Percentiles rank a stretch among this genome's conserved stretches.
Evolutionary conservation across 2,888 invertebrate species (phyloP).

Genomic region (Leptinotarsa haldemani): DNA sequence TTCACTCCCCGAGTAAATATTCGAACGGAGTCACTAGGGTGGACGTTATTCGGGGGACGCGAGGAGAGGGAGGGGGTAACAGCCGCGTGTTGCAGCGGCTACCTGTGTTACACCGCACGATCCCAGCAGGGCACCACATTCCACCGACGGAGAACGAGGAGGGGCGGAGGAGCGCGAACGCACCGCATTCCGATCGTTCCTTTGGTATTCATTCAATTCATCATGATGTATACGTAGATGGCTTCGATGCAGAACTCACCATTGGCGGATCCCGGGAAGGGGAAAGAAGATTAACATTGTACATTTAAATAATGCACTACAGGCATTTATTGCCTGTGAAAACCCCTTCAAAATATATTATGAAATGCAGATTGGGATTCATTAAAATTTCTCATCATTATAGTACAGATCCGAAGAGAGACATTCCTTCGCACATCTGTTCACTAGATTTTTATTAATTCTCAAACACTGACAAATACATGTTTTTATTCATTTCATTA

Average conservation of each 20-base stretch:
- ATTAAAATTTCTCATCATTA: no score
- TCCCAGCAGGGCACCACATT: slow-evolving; percentile 67
- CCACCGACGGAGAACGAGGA: slow-evolving; percentile 65
- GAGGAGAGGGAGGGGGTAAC: slow-evolving; percentile 46
- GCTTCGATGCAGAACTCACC: slow-evolving; percentile 2
- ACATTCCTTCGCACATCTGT: no score
- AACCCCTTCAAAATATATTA: no score
- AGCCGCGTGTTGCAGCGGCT: slow-evolving; percentile 55
- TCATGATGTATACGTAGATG: slow-evolving; percentile 30
- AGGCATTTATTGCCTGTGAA: no score
- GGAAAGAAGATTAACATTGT: neutral
- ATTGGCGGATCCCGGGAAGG: neutral
- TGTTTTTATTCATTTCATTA: no score
- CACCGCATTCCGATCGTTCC: slow-evolving; percentile 38
- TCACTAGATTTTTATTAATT: no score
- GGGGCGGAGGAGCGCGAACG: slow-evolving; percentile 54
- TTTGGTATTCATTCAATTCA: slow-evolving; percentile 38
- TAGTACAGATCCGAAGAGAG: no score
- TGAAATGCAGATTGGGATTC: no score
- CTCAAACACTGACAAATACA: no score
- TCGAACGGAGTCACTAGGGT: slow-evolving; percentile 22
- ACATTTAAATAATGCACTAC: no score
- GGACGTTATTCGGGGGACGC: slow-evolving; percentile 42
- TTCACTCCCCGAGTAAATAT: neutral
- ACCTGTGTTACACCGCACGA: slow-evolving; percentile 65